phyloP scores from a whole-genome alignment of 2,888 invertebrate genomes.

The Coleophora deauratella region DNA sequence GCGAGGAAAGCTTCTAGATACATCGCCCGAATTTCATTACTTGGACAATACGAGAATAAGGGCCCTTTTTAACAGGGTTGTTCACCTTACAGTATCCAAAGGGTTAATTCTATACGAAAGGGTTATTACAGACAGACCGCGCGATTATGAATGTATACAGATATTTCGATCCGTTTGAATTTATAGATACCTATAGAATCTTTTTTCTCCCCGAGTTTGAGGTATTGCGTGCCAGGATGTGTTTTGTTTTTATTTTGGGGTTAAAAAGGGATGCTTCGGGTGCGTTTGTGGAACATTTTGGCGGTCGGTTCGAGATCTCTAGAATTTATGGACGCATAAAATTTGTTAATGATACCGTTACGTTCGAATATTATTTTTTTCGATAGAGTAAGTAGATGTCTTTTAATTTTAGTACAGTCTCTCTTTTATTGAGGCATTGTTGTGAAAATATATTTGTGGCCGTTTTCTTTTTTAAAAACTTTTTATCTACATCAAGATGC shows the following conservation, averaged over 20 bases:
- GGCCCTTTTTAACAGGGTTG: slow-evolving; percentile 63
- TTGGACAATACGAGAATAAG: slow-evolving; percentile 30
- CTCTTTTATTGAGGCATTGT: too few relatives aligned
- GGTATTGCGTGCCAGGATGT: slow-evolving; percentile 51
- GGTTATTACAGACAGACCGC: slow-evolving; percentile 47
- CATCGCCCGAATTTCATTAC: slow-evolving; percentile 25
- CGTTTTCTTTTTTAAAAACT: too few relatives aligned
- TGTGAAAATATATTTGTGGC: too few relatives aligned
- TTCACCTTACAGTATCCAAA: slow-evolving; percentile 66
- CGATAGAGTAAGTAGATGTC: too few relatives aligned
- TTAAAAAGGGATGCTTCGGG: slow-evolving; percentile 36
- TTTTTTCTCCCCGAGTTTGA: slow-evolving; percentile 15
- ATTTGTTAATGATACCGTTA: background rate
- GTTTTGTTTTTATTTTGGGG: slow-evolving; percentile 48
- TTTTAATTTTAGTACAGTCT: too few relatives aligned
- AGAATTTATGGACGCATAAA: slow-evolving; percentile 17
- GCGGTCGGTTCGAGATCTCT: slow-evolving; percentile 15
- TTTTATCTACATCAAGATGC: too few relatives aligned
- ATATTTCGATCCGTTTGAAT: slow-evolving; percentile 29
- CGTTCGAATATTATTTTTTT: background rate
- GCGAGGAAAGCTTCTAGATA: too few relatives aligned
- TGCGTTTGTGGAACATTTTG: slow-evolving; percentile 27
- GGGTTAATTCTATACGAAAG: slow-evolving; percentile 65
- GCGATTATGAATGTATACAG: slow-evolving; percentile 42
- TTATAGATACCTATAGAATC: too few relatives aligned